phyloP scores from a whole-genome alignment of 2,888 invertebrate species.

The Napeogenes inachia region DNA sequence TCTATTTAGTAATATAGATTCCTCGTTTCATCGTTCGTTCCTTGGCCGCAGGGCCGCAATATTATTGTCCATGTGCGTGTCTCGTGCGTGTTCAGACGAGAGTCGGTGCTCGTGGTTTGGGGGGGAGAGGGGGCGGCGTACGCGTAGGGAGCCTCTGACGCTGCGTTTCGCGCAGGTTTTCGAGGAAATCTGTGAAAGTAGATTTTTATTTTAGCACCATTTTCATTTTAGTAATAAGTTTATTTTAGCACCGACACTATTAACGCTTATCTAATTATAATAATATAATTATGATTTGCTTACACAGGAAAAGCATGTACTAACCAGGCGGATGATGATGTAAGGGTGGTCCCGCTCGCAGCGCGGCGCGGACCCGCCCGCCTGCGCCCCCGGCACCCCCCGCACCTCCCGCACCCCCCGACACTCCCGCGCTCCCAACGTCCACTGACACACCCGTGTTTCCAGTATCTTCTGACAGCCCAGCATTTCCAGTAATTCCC shows the following conservation, averaged over 20 bases:
- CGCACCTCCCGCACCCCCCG: too few species aligned
- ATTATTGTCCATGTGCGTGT: background rate
- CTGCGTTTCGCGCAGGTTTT: conserved; percentile 66
- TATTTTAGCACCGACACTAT: too few species aligned
- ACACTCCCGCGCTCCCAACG: background rate
- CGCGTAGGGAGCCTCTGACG: conserved; percentile 50
- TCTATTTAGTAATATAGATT: too few species aligned
- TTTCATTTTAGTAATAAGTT: too few species aligned
- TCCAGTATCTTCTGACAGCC: background rate
- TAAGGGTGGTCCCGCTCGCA: conserved; percentile 55
- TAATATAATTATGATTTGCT: too few species aligned
- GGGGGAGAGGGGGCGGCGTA: conserved; percentile 59
- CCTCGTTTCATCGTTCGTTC: background rate
- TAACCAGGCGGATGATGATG: conserved; percentile 66
- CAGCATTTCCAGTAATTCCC: too few species aligned
- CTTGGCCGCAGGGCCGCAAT: conserved; percentile 1
- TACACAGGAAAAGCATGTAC: conserved; percentile 15
- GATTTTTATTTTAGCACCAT: background rate
- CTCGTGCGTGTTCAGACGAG: conserved; percentile 42
- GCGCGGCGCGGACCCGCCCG: conserved; percentile 53
- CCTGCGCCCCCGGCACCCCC: conserved; percentile 21
- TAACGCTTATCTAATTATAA: too few species aligned
- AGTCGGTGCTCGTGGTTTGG: conserved; percentile 58
- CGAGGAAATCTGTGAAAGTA: conserved; percentile 55
- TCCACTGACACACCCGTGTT: background rate